Evolutionary conservation across 2,888 invertebrate genomes (phyloP).

Genomic region (Carterocephalus palaemon): DNA sequence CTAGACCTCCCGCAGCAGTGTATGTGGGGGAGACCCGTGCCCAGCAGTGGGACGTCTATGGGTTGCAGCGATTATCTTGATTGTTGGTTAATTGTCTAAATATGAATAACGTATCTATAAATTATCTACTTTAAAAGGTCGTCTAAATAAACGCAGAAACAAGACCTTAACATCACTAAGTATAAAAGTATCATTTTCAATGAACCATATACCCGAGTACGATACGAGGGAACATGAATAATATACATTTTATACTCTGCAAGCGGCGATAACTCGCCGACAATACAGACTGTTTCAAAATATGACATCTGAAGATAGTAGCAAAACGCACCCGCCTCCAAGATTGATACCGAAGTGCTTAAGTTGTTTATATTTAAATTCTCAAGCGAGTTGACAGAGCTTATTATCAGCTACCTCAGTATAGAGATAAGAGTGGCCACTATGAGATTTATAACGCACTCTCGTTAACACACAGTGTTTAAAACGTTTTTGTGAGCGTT

Average conservation of each 20-base stretch:
- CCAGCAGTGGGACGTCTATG: too few relatives aligned
- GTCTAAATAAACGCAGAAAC: conserved; percentile 7
- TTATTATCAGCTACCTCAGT: conserved; percentile 67
- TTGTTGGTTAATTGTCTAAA: too few relatives aligned
- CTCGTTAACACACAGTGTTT: conserved; percentile 53
- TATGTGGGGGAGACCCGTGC: too few relatives aligned
- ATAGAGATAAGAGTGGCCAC: conserved; percentile 63
- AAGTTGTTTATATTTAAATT: conserved; percentile 68
- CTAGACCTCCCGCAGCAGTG: too few relatives aligned
- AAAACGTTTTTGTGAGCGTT: conserved; percentile 50
- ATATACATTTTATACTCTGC: conserved; percentile 28
- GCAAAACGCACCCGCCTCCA: conserved; percentile 33
- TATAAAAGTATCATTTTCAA: conserved; percentile 15
- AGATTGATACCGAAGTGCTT: conserved; percentile 45
- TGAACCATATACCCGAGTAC: too few relatives aligned
- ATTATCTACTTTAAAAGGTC: not conserved
- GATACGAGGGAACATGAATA: too few relatives aligned
- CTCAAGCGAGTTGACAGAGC: conserved; percentile 56
- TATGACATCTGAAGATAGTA: conserved; percentile 39
- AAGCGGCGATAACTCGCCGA: conserved; percentile 13
- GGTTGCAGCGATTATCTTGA: too few relatives aligned
- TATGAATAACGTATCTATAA: too few relatives aligned
- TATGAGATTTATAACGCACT: conserved; percentile 72
- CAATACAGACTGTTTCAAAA: conserved; percentile 32
- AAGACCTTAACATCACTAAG: not conserved